phyloP scores from a whole-genome alignment of 1,140 invertebrate species.

The Caenorhabditis briggsae region DNA sequence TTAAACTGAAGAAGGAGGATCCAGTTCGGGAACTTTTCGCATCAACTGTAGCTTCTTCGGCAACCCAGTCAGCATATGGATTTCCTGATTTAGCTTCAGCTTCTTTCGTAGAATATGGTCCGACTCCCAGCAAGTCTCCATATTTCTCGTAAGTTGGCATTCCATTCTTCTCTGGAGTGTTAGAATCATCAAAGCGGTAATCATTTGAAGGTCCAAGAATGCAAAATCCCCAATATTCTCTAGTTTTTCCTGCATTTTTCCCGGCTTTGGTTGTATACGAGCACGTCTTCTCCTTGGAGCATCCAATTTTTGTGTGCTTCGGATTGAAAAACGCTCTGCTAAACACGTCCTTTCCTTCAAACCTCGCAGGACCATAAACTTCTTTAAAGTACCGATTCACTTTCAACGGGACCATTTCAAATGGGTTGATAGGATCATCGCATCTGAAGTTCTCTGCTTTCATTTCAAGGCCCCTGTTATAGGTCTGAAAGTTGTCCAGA shows the following conservation, averaged over 20 bases:
- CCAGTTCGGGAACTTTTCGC: too few species aligned
- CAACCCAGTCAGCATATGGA: too few species aligned
- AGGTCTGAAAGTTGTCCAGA: too few species aligned
- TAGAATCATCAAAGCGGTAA: too few species aligned
- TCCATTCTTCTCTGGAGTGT: too few species aligned
- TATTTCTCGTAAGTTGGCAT: neutral
- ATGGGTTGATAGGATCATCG: too few species aligned
- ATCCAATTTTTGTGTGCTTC: neutral
- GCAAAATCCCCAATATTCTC: neutral
- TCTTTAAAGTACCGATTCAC: neutral
- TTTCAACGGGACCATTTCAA: neutral
- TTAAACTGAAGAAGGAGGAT: too few species aligned
- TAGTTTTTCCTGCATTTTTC: neutral
- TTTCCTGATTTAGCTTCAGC: neutral
- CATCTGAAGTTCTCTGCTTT: too few species aligned
- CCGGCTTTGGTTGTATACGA: neutral
- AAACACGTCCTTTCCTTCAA: neutral
- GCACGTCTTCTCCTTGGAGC: neutral
- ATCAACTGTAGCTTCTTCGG: too few species aligned
- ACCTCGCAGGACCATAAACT: neutral
- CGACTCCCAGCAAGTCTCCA: neutral
- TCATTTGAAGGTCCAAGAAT: neutral
- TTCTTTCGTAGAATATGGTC: neutral
- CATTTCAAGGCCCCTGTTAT: too few species aligned
- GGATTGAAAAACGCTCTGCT: neutral